Base-by-base conservation (phyloP, 2,113 vertebrate genomes). In the Ailurus styani region DNA sequence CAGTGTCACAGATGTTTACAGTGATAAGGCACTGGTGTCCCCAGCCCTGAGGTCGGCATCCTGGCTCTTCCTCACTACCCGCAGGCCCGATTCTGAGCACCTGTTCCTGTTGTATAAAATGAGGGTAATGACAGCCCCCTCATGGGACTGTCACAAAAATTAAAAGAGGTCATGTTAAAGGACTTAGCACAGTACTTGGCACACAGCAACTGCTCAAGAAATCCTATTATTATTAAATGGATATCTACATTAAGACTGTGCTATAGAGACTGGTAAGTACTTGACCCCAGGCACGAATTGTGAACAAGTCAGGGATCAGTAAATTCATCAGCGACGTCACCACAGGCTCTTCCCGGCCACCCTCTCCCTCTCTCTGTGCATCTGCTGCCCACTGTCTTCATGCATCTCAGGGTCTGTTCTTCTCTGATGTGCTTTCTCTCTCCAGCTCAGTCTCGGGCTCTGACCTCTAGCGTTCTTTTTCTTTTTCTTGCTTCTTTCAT, bases 401-500 rank as follows among this genome's bases (percentile, higher is more conserved):
- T 79, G 37, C 3, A 1, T 64, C 7, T 88, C n/a, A 66, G 17
- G 14, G 8, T 40, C 10, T 55, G 21, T 55, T 73, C 40, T 31
- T 50, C 52, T 25, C 20, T 15, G 45, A 57, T 31, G 29, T 34
- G 75, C 60, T 25, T 47, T 68, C 42, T 64, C 15, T 31, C 42
- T 89, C 83, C 42, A 47, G 50, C 52, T 73, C 42, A 7, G 60
- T 37, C 84, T 73, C 2, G 21, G 29, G 62, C 45, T 87, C 75
- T 37, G 25, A 64, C 57, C 20, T 66, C 31, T 55, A 64, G 11
- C 37, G 6, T 40, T 60, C 77, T 72, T 87, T 50, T 7, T 17
- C 31, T 79, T 54, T 72, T 31, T 54, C 62, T 60, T 95, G 34
- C 45, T 40, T 62, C 21, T 18, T 93, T 97, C 60, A 31, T n/a